phyloP scores from a whole-genome alignment of 2,113 vertebrate genomes.

The Indicator maculatus region DNA sequence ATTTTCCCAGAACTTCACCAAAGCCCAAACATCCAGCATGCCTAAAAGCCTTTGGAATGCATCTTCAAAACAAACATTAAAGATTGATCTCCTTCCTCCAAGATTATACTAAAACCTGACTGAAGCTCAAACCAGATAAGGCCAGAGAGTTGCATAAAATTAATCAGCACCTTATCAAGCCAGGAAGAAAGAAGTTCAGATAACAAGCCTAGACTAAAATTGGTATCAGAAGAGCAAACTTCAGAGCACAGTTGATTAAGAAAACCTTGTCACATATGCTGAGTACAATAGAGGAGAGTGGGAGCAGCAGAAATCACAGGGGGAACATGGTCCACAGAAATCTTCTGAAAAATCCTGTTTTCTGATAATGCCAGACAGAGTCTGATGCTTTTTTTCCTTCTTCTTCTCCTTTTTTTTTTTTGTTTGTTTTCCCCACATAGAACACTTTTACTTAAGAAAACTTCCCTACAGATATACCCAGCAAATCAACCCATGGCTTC shows the following conservation, averaged over 20 bases:
- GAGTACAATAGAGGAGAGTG: not conserved
- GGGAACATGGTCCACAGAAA: not conserved
- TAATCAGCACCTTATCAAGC: conserved; percentile 60
- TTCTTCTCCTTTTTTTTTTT: not conserved
- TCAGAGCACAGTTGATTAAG: not conserved
- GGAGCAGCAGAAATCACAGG: not conserved
- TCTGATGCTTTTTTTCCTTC: not conserved
- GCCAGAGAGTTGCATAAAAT: conserved; percentile 35
- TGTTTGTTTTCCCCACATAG: not conserved
- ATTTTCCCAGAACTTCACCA: not conserved
- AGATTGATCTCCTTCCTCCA: not conserved
- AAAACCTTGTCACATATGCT: conserved; percentile 10
- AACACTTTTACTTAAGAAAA: conserved; percentile 11
- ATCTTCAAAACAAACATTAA: conserved; percentile 39
- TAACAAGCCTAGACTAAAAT: conserved; percentile 31
- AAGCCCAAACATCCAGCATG: not conserved
- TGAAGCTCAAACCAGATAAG: conserved; percentile 45
- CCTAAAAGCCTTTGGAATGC: not conserved
- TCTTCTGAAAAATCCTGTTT: not conserved
- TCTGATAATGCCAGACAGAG: not conserved
- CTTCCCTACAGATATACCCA: not conserved
- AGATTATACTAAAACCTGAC: conserved; percentile 19
- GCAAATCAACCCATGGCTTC: not conserved
- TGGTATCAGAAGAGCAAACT: conserved; percentile 14
- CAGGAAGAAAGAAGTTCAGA: conserved; percentile 30